Evolutionary conservation across 2,113 vertebrate species (phyloP).

Genomic region (Neotoma lepida): DNA sequence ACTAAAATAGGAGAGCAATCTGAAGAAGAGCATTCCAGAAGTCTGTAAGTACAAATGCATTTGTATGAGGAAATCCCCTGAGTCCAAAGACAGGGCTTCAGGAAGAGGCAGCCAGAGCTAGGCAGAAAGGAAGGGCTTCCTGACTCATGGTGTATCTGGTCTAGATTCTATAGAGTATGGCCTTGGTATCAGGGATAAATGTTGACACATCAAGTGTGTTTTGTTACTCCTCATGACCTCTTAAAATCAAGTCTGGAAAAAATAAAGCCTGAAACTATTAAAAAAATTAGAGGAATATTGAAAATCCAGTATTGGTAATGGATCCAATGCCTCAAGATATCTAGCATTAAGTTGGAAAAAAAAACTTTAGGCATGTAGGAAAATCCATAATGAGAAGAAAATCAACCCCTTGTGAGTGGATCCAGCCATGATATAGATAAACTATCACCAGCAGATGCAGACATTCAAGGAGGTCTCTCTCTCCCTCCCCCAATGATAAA

Average conservation of each 20-base stretch:
- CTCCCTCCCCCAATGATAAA: not conserved
- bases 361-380: not conserved
- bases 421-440: not conserved
- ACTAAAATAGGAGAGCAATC: not conserved
- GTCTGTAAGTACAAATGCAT: not conserved
- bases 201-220: not conserved
- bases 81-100: too few species aligned
- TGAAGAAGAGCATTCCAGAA: not conserved
- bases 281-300: not conserved
- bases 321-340: not conserved
- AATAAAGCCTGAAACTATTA: not conserved
- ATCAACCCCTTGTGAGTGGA: not conserved
- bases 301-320: not conserved
- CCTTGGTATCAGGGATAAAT: not conserved
- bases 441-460: not conserved
- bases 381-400: not conserved
- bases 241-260: not conserved
- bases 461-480: too few species aligned
- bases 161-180: not conserved
- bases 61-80: too few species aligned
- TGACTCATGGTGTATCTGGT: fast-evolving
- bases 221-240: not conserved
- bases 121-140: not conserved
- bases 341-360: not conserved
- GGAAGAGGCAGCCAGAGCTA: too few species aligned